phyloP scores from a whole-genome alignment of 1,140 invertebrate species.

The Aphelinus certus region DNA sequence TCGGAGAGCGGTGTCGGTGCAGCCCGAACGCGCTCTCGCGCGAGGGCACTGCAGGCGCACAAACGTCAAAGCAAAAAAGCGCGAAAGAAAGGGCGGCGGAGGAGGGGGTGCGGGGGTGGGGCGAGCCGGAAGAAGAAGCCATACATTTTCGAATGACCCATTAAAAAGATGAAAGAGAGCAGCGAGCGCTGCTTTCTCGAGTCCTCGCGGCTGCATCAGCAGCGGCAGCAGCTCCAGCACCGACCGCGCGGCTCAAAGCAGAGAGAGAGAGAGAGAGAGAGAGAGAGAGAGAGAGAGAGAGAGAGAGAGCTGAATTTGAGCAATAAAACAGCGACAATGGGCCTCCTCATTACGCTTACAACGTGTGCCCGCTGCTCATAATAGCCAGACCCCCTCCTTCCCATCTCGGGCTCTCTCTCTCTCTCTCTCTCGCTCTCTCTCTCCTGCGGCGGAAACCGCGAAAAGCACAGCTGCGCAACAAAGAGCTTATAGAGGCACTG shows the following conservation, averaged over 20 bases:
- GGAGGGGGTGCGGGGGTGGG: no score
- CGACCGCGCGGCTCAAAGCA: not conserved
- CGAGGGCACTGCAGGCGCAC: no score
- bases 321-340: not conserved
- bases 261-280: not conserved
- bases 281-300: no score
- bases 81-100: not conserved
- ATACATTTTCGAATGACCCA: slow-evolving; percentile 19
- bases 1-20: no score
- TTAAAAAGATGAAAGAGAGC: slow-evolving; percentile 31
- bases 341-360: no score
- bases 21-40: no score
- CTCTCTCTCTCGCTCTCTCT: no score
- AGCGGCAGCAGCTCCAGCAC: no score
- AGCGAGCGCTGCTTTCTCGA: not conserved
- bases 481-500: not conserved
- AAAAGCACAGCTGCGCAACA: slow-evolving; percentile 17
- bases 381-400: no score
- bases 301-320: not conserved
- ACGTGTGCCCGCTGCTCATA: not conserved
- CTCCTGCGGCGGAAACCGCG: slow-evolving; percentile 3
- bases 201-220: not conserved
- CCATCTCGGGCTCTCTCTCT: no score
- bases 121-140: no score
- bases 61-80: not conserved